Percentiles rank a stretch among this genome's conserved stretches.
Evolutionary conservation across 2,113 vertebrate genomes (phyloP).

Genomic region (Petroica traversi): DNA sequence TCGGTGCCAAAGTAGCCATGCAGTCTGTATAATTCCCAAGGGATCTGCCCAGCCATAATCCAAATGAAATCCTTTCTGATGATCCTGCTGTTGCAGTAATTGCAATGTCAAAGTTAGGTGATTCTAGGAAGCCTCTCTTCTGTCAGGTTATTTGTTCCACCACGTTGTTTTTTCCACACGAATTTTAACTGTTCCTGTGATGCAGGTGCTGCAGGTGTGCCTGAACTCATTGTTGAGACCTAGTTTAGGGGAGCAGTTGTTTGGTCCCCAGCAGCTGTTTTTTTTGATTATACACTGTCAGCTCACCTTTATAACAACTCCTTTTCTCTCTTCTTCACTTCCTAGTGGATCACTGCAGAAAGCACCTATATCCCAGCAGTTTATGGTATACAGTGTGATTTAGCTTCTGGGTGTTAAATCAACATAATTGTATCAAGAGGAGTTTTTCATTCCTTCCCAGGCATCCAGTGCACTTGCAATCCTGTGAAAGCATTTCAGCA

Average conservation of each 20-base stretch:
- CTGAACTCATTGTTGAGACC: not conserved
- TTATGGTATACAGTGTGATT: not conserved
- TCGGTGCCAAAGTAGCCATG: not conserved
- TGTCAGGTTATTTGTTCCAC: not conserved
- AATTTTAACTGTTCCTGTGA: not conserved
- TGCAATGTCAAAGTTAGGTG: not conserved
- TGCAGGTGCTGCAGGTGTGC: not conserved
- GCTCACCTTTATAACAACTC: not conserved
- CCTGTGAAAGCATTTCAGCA: not conserved
- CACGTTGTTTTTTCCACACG: rapidly evolving
- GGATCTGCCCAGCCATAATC: not conserved
- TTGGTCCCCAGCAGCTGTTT: not conserved
- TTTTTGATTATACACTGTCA: not conserved
- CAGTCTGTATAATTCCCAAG: not conserved
- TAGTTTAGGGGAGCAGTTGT: not conserved
- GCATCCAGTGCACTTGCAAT: not conserved
- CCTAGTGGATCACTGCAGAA: not conserved
- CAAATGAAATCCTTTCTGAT: not conserved
- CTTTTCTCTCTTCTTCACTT: not conserved
- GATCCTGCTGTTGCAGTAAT: not conserved
- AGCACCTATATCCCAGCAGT: not conserved
- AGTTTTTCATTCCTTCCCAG: not conserved
- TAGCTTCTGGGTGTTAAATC: not conserved
- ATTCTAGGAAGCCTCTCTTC: not conserved
- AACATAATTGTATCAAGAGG: not conserved